Evolutionary conservation across 2,797 vertebrate genomes (phyloP), one percentile per base, ranked within the genome.

Genomic region (Xyrichtys novacula): DNA sequence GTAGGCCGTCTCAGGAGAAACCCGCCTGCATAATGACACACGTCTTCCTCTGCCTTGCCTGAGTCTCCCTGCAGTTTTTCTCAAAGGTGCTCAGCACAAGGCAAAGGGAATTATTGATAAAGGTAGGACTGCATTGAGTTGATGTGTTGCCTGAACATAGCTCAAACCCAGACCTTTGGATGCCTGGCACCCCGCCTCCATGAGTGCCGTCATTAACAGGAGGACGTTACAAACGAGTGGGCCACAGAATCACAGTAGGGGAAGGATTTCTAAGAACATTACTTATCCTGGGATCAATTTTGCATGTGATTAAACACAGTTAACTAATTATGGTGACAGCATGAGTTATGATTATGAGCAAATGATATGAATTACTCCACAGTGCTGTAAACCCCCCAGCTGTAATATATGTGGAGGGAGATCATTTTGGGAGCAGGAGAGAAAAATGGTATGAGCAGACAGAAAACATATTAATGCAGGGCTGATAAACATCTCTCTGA

Each of bases 251-350:
- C 80, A 52, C 68, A 73, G 81, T 70, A 25, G 49, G 76, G 57
- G 43, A 74, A 32, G 52, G 74, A 77, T 74, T 77, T 83, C 62
- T 26, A 31, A 62, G 82, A 82, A 74, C 74, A 87, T 89, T 84
- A 83, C 76, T 89, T 85, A 87, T 79, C 84, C 64, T 12, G 72
- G 80, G 84, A 90, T 89, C 85, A 80, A 91, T 92, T 92, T 91
- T 90, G 82, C 63, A 58, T 89, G 78, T 85, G 85, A 93, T 92
- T 92, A 91, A 92, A 89, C 89, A 74, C 76, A 85, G 83, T 89
- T 91, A 87, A 90, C 83, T 85, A 87, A 89, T 88, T 86, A 85
- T 47, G 53, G 80, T 14, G 76, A 90, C 87, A 81, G 73, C 58
- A 74, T 88, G 89, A 92, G 75, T 86, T 85, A 92, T 80, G 84